Evolutionary conservation across 1,140 invertebrate species (phyloP).

Genomic region (Pseudobourletiella spinata): DNA sequence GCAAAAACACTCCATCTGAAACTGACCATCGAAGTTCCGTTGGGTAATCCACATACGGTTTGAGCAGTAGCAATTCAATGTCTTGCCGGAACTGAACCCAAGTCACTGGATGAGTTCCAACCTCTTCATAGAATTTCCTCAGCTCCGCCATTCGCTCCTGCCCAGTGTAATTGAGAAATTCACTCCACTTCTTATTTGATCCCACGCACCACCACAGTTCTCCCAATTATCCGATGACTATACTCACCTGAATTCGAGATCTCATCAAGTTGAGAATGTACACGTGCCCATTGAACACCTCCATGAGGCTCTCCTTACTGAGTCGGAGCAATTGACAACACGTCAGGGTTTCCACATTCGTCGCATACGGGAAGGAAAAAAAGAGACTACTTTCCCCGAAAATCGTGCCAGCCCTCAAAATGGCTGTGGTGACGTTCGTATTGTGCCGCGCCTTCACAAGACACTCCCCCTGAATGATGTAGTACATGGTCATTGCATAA

Average conservation of each 20-base stretch:
- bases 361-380: constrained; percentile 26
- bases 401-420: constrained; percentile 26
- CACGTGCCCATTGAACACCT: constrained; percentile 15
- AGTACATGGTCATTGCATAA: constrained; percentile 28
- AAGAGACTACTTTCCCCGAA: constrained; percentile 33
- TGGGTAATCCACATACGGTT: background rate
- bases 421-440: constrained; percentile 9
- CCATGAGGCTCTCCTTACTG: constrained; percentile 19
- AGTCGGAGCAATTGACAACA: constrained; percentile 28
- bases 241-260: background rate
- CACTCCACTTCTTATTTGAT: too few species aligned
- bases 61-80: background rate
- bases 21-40: background rate
- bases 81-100: constrained; percentile 3
- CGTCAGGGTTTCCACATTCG: constrained; percentile 27
- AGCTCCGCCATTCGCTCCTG: constrained; percentile 4
- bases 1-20: background rate
- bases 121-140: background rate
- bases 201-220: too few species aligned
- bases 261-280: constrained; percentile 11
- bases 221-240: too few species aligned
- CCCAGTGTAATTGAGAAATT: too few species aligned
- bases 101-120: constrained; percentile 1
- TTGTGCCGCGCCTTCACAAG: constrained; percentile 20
- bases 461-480: constrained; percentile 34